These are phyloP conservation scores for Spodoptera picta DNA, from an alignment of 2,888 invertebrate species.

Conservation along the genomic window DNA sequence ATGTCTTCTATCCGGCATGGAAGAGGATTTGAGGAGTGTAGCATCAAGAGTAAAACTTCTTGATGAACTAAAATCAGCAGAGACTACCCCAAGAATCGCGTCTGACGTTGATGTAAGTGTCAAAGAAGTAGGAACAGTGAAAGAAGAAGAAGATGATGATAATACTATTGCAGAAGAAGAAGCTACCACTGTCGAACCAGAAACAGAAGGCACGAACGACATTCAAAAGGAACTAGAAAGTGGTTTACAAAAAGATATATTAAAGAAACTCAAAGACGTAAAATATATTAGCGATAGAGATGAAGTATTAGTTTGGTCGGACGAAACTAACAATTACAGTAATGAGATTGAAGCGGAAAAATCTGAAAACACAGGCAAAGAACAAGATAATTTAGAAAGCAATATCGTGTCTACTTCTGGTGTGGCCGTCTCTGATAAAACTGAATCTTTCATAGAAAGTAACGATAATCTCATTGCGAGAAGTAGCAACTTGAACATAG, in stretches of 20 bases:
- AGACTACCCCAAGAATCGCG: slow-evolving; percentile 66
- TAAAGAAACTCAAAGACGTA: slow-evolving; percentile 72
- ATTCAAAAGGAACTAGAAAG: slow-evolving; percentile 61
- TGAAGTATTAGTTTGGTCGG: slow-evolving; percentile 74
- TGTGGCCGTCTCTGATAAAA: slow-evolving; percentile 71
- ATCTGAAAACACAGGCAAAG: slow-evolving; percentile 42
- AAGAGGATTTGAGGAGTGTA: slow-evolving; percentile 76
- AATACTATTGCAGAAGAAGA: slow-evolving; percentile 25
- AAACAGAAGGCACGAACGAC: slow-evolving; percentile 30
- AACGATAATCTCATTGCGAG: slow-evolving; percentile 71
- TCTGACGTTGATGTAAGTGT: slow-evolving; percentile 57
- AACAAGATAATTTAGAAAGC: slow-evolving; percentile 38
- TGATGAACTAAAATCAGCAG: slow-evolving; percentile 71
- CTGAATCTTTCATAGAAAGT: slow-evolving; percentile 74
- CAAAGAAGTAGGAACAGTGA: slow-evolving; percentile 39
- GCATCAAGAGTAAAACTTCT: slow-evolving; percentile 78
- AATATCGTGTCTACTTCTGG: slow-evolving; percentile 59
- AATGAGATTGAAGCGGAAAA: slow-evolving; percentile 54
- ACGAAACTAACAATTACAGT: slow-evolving; percentile 60
- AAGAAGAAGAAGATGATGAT: slow-evolving; percentile 31
- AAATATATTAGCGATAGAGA: slow-evolving; percentile 71
- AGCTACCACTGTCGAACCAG: not conserved
- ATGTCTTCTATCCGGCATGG: slow-evolving; percentile 71
- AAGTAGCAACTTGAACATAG: slow-evolving; percentile 76
- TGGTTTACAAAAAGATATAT: slow-evolving; percentile 63